Evolutionary conservation across 2,113 vertebrate species (phyloP), one percentile per base, ranked within the genome.

Genomic region (Pollimyrus isidori): DNA sequence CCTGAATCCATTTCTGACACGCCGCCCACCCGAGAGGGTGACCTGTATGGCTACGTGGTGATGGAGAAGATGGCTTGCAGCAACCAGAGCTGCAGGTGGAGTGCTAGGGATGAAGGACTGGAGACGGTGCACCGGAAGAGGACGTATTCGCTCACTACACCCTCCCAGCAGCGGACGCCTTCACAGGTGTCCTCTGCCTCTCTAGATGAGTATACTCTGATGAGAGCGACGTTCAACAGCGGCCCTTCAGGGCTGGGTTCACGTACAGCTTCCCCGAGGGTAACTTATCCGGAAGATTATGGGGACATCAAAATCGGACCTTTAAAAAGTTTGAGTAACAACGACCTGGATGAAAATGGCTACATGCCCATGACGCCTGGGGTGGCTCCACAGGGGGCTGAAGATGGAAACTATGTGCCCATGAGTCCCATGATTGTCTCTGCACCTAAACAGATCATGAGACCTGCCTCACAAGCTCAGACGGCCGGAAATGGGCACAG

Each of bases 351-450:
- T 1, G 96, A 98, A 0, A 96, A 97, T 0, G 97, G 97, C 84
- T 99, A 99, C 90, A 97, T 98, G 97, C 97, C 97, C n/a, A 99
- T 99, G 98, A 97, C 95, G 0, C 97, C 97, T 0, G 97, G 97
- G 0, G 94, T 94, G 0, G 95, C 94, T 0, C 89, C 92, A 0
- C 91, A 93, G 1, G 30, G 93, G 21, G 92, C 93, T 90, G 94
- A 94, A 19, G 90, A 65, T 0, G 96, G 96, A 11, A 95, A 96
- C 92, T 98, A 98, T 86, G 92, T 98, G 91, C 96, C 97, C 87
- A 98, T 98, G 97, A 98, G 97, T 92, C 97, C 97, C 89, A 97
- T 97, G 91, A 97, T 97, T 0, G 97, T 98, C 56, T 99, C 98
- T 0, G 97, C 97, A 0, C 97, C 98, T 0, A 96, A 98, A 90